phyloP scores from a whole-genome alignment of 2,797 vertebrate species.

The Loriculus beryllinus region DNA sequence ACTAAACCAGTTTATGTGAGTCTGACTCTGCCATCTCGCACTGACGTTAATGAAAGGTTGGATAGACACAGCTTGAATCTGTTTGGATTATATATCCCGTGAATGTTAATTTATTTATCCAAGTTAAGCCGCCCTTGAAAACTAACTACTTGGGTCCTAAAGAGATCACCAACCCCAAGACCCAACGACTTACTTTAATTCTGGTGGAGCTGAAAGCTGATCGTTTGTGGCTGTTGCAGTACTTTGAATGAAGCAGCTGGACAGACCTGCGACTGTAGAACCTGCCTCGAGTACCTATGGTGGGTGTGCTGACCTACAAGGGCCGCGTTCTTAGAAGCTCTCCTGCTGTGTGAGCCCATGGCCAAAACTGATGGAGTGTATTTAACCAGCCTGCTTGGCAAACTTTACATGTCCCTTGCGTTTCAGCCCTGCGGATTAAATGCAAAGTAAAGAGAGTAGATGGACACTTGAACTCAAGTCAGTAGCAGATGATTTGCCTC shows the following conservation, averaged over 20 bases:
- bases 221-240: not conserved
- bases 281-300: rapidly evolving
- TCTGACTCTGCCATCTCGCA: not conserved
- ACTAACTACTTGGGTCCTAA: not conserved
- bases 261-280: not conserved
- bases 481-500: not conserved
- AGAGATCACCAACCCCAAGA: not conserved
- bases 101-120: not conserved
- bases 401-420: not conserved
- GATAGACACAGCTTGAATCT: not conserved
- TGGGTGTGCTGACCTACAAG: not conserved
- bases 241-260: not conserved
- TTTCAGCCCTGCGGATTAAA: not conserved
- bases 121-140: not conserved
- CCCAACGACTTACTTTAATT: not conserved
- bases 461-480: not conserved
- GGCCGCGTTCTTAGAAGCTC: rapidly evolving
- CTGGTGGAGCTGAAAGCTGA: not conserved
- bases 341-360: not conserved
- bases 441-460: not conserved
- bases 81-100: not conserved
- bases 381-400: not conserved
- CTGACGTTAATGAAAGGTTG: not conserved
- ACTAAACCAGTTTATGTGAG: not conserved
- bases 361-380: not conserved